Evolutionary conservation across 2,113 vertebrate genomes (phyloP).

Genomic region (Reinhardtius hippoglossoides): DNA sequence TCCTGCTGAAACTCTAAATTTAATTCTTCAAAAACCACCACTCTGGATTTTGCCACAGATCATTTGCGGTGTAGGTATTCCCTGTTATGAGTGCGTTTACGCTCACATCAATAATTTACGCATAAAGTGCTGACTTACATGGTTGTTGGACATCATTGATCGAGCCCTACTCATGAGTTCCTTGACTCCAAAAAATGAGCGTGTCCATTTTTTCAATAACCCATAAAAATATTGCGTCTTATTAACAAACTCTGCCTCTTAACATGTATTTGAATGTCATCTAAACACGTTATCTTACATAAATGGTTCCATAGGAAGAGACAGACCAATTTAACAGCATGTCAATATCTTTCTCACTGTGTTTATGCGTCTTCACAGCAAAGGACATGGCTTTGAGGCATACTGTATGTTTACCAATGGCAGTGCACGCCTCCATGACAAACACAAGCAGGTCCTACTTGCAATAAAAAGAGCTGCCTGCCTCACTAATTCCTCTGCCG

Average conservation of each 20-base stretch:
- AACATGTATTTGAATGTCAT: neutral
- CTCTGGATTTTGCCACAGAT: neutral
- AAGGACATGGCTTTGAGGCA: conserved; percentile 35
- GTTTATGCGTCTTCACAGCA: conserved; percentile 5
- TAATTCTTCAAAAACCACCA: neutral
- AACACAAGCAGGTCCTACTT: conserved; percentile 58
- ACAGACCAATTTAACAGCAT: conserved; percentile 3
- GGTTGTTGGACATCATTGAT: neutral
- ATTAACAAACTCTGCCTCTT: too few relatives aligned
- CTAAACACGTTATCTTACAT: neutral
- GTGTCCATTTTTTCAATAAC: too few relatives aligned
- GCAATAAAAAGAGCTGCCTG: conserved; percentile 20
- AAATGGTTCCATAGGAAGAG: neutral
- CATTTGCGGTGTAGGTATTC: neutral
- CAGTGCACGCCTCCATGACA: conserved; percentile 74
- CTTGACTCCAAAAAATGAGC: too few relatives aligned
- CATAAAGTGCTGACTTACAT: neutral
- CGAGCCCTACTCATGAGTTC: neutral
- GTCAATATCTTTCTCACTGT: neutral
- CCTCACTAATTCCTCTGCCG: neutral
- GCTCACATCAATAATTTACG: neutral
- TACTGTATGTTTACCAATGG: conserved; percentile 67
- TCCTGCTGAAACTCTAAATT: neutral
- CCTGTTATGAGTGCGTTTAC: neutral
- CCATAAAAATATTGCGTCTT: too few relatives aligned